phyloP scores from a whole-genome alignment of 2,113 vertebrate genomes.

The Myrmecophaga tridactyla region DNA sequence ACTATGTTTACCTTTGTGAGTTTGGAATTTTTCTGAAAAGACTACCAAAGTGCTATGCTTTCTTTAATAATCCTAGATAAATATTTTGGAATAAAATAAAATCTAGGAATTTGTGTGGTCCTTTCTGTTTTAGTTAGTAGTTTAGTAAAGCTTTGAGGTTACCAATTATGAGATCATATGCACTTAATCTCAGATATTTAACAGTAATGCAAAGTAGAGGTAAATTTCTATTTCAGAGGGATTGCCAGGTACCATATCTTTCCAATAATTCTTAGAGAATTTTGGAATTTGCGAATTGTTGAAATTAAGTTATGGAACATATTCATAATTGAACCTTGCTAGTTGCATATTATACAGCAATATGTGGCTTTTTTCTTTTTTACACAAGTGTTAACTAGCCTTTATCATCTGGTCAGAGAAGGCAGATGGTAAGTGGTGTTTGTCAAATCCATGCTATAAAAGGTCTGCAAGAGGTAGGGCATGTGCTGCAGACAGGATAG shows the following conservation, averaged over 20 bases:
- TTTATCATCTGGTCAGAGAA: slow-evolving; percentile 1
- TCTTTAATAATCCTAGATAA: slow-evolving; percentile 34
- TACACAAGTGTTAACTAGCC: not conserved
- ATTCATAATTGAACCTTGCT: slow-evolving; percentile 42
- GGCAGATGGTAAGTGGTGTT: not conserved
- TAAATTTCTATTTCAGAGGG: slow-evolving; percentile 54
- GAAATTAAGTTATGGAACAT: slow-evolving; percentile 36
- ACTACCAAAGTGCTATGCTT: slow-evolving; percentile 71
- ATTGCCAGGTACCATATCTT: not conserved
- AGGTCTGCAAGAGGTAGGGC: not conserved
- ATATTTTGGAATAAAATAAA: slow-evolving; percentile 10
- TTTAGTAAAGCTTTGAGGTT: not conserved
- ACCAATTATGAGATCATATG: not conserved
- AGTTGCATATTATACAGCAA: not conserved
- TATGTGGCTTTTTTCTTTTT: not conserved
- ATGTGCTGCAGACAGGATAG: not conserved
- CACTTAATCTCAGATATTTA: slow-evolving; percentile 55
- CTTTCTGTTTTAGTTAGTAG: slow-evolving; percentile 44
- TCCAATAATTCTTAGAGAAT: slow-evolving; percentile 38
- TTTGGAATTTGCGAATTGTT: not conserved
- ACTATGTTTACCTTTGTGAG: slow-evolving; percentile 63
- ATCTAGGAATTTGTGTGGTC: not conserved
- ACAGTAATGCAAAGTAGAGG: slow-evolving; percentile 17
- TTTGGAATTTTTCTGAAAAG: slow-evolving; percentile 52
- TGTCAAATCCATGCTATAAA: not conserved